Conservation (phyloP, 2,113 vertebrate species). For the Peucedramus taeniatus region DNA sequence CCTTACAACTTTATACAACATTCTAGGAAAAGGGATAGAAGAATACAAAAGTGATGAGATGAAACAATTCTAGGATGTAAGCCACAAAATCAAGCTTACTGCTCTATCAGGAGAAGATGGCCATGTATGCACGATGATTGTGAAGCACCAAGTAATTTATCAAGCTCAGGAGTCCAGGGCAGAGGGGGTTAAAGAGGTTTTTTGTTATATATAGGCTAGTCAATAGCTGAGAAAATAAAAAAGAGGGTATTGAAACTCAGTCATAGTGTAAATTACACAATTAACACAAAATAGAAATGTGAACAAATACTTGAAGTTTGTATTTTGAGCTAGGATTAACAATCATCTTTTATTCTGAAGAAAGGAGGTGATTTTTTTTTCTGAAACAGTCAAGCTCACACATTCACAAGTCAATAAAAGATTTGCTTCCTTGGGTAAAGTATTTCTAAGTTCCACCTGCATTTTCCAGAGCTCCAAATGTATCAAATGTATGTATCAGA, state of each 20-base stretch:
- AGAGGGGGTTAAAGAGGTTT: not conserved
- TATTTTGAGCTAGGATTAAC: not conserved
- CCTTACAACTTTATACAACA: not conserved
- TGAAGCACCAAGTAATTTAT: not conserved
- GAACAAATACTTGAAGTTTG: not conserved
- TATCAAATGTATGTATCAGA: not conserved
- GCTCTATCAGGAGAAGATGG: not conserved
- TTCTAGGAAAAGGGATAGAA: not conserved
- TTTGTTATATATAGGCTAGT: not conserved
- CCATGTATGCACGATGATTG: not conserved
- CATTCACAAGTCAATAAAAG: not conserved
- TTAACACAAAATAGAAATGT: not conserved
- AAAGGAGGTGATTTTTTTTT: not conserved
- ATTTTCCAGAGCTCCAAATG: too few species aligned
- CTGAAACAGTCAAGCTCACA: not conserved
- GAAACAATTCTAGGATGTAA: not conserved
- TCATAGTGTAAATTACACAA: not conserved
- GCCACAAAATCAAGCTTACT: not conserved
- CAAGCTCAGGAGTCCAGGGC: fast-evolving
- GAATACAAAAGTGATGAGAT: not conserved
- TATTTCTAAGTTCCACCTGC: not conserved
- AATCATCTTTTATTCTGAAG: not conserved
- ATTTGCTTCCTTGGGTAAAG: not conserved
- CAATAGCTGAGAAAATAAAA: not conserved
- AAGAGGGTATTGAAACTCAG: not conserved